Base-by-base conservation (phyloP, 2,888 invertebrate species). In the Nymphalis polychloros region DNA sequence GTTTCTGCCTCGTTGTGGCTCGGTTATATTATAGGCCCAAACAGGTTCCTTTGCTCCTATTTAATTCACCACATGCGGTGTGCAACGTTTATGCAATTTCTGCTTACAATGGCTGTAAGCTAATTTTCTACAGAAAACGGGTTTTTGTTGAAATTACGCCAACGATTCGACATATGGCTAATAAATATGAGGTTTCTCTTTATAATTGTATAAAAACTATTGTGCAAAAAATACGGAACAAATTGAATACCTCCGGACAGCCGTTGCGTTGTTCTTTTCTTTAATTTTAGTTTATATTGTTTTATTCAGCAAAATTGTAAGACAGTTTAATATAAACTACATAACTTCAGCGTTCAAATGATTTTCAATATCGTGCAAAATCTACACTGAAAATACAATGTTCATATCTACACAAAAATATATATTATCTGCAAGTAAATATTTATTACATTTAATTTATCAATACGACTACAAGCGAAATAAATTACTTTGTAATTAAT, bases 1-100 rank as follows among this genome's bases (percentile, higher is more conserved):
- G 84, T 85, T 87, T 85, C 84, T 85, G 83, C 83, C 82, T 84
- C 83, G 84, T 80, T 85, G 80, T 80, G 83, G 80, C 80, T 81
- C 80, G 82, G 81, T 81, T 84, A 82, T 84, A 79, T 84, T 86
- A 86, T 85, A 84, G 82, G 78, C 78, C 72, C 72, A 80, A 89
- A 91, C 89, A 89, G 88, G 89, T 90, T 90, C 83, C 84, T 83
- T 85, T 87, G 83, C 87, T 87, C 85, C 88, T 88, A 90, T 89
- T 89, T 87, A 86, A 87, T 87, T 87, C 84, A 82, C 84, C 84
- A 86, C 86, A 89, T 87, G 87, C 82, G 80, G 84, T 84, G 80
- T 86, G 81, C 85, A 86, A 84, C 80, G 77, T 86, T 89, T 89
- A 89, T 86, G 88, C 86, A 90, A 91, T 88, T 89, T 85, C 77